A percentile compares a stretch with the other conserved stretches of the same genome.
Evolutionary conservation across 1,140 invertebrate genomes (phyloP).

Genomic region (Vanessa atalanta): DNA sequence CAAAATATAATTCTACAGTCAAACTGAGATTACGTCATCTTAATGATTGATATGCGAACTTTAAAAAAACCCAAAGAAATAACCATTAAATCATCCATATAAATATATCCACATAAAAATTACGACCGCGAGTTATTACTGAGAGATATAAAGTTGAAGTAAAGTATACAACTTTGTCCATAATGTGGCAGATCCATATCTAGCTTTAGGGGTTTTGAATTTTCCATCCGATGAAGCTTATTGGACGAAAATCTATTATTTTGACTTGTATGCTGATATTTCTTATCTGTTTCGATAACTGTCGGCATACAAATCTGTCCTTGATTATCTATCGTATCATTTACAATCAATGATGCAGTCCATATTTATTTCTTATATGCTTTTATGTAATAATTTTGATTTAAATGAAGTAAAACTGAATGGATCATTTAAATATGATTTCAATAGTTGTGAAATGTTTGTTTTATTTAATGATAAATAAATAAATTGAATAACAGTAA

Average conservation of each 20-base stretch:
- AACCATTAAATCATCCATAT: conserved; percentile 33
- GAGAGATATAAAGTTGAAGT: conserved; percentile 38
- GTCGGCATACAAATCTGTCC: background rate
- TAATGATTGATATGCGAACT: conserved; percentile 30
- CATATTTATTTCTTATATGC: background rate
- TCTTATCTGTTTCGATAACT: background rate
- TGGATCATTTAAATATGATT: too few species aligned
- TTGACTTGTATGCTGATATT: conserved; percentile 19
- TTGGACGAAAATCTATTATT: conserved; percentile 22
- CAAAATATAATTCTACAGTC: conserved; percentile 4
- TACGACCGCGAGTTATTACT: conserved; percentile 36
- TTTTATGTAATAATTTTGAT: background rate
- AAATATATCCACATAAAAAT: conserved; percentile 36
- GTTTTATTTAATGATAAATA: too few species aligned
- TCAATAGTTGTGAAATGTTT: too few species aligned
- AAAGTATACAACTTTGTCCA: conserved; percentile 42
- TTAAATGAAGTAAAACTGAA: background rate
- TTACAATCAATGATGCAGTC: background rate
- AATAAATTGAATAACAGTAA: too few species aligned
- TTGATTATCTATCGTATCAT: background rate
- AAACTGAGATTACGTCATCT: conserved; percentile 8
- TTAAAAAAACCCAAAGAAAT: conserved; percentile 20
- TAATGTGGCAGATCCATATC: conserved; percentile 39
- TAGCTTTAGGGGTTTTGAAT: conserved; percentile 26
- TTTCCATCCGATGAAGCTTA: conserved; percentile 34